These are phyloP conservation scores for Kryphioiulus occultus DNA, from an alignment of 2,888 invertebrate species.

Conservation along the genomic window DNA sequence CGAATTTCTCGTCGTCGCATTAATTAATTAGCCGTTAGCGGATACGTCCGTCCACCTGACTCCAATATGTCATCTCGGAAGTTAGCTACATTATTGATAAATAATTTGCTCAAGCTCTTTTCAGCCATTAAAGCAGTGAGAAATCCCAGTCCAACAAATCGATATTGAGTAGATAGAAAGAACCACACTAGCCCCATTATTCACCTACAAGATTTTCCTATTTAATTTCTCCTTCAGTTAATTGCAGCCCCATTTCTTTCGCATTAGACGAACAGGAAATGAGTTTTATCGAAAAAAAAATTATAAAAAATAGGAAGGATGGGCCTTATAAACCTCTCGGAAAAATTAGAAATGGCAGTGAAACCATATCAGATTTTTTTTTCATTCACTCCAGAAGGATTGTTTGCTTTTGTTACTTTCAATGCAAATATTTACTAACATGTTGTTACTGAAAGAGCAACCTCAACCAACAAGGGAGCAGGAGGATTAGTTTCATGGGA, in stretches of 20 bases:
- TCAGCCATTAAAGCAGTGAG: slow-evolving; percentile 11
- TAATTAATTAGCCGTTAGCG: slow-evolving; percentile 17
- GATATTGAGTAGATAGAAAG: not conserved
- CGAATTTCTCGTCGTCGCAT: not conserved
- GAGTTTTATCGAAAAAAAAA: not conserved
- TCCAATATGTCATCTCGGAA: slow-evolving; percentile 7
- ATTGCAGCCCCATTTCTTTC: not conserved
- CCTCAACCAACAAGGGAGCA: not conserved
- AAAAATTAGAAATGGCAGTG: no score
- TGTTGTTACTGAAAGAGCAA: not conserved
- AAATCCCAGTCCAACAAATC: not conserved
- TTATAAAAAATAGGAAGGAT: not conserved
- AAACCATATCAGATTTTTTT: no score
- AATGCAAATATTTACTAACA: not conserved
- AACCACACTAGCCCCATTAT: not conserved
- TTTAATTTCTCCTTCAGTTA: slow-evolving; percentile 1
- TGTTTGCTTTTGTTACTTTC: no score
- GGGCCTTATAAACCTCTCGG: no score
- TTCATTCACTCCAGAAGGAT: no score
- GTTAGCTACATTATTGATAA: slow-evolving; percentile 26
- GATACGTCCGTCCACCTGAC: slow-evolving; percentile 21
- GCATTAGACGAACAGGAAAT: not conserved
- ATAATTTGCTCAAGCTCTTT: slow-evolving; percentile 10
- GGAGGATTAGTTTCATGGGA: not conserved
- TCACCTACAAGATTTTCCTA: not conserved